A percentile compares a stretch with the other conserved stretches of the same genome.
These are phyloP conservation scores for Onychostoma macrolepis DNA, from an alignment of 2,113 vertebrate species.

Conservation along the genomic window DNA sequence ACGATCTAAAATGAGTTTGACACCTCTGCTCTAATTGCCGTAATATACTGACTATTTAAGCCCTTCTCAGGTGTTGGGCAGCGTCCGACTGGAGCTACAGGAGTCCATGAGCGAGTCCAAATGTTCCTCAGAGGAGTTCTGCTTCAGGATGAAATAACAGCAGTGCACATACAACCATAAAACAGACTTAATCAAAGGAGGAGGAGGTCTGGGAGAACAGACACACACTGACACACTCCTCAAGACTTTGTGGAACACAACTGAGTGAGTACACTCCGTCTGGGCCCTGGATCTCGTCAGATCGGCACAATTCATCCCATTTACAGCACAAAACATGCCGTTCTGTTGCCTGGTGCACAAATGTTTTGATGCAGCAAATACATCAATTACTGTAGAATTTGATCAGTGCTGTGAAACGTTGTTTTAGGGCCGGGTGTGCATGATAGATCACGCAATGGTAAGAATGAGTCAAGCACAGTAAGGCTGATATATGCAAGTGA, in stretches of 20 bases:
- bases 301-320: constrained; percentile 44
- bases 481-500: not conserved
- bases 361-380: constrained; percentile 34
- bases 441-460: not conserved
- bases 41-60: not conserved
- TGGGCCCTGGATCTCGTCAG: constrained; percentile 65
- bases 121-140: constrained; percentile 44
- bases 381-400: not conserved
- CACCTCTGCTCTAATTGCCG: not conserved
- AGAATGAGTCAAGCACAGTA: not conserved
- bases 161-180: constrained; percentile 51
- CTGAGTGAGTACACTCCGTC: constrained; percentile 25
- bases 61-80: not conserved
- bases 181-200: constrained; percentile 57
- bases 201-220: constrained; percentile 56
- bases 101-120: constrained; percentile 32
- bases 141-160: constrained; percentile 14
- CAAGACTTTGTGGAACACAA: constrained; percentile 18
- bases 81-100: not conserved
- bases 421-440: not conserved
- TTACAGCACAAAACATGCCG: constrained; percentile 38
- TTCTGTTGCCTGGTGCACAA: constrained; percentile 37
- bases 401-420: not conserved
- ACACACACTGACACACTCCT: constrained; percentile 31
- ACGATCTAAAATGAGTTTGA: not conserved